Evolutionary conservation across 2,888 invertebrate genomes (phyloP), one percentile per base, ranked within the genome.

Genomic region (Kryphioiulus occultus): DNA sequence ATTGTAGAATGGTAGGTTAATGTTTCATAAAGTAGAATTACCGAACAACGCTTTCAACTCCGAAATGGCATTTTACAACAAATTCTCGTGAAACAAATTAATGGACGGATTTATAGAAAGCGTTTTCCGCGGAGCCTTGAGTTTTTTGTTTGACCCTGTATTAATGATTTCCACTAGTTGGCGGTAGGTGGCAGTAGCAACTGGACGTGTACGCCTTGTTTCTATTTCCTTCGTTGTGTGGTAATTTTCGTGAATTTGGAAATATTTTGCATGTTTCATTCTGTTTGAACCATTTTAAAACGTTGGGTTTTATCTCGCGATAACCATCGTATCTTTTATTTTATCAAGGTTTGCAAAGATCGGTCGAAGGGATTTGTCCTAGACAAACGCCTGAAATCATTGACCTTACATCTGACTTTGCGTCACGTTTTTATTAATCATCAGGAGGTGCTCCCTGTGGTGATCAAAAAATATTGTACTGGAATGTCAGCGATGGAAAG

Each of bases 401-500:
- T 53, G 53, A 53, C 53, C 19, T 19, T 19, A 19, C 53, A 17
- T 53, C 53, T 19, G 19, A 53, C 53, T 53, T 53, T 53, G 47
- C 47, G 53, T 53, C 53, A 53, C 53, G 53, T 19, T 53, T 53
- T 19, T 53, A 53, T 53, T 53, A 53, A 17, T 53, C 53, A 53
- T 53, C 53, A 53, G 17, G 47, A 47, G 47, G 47, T 47, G 10
- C 10, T 12, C 15, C 47, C 47, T 47, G 47, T 47, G 10, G 47
- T 47, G 7, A 47, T 17, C n/a, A n/a, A n/a, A n/a, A 35, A 35
- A 19, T 19, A 17, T 4, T 53, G 1, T 47, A 2, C 10, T 1
- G 53, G 19, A 53, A 95, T 95, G 90, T 95, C 96, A 90, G 95
- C 95, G 91, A 96, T 96, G 96, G 96, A 96, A 94, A 96, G 96